phyloP scores from a whole-genome alignment of 2,888 invertebrate species.

The Platynereis dumerilii region DNA sequence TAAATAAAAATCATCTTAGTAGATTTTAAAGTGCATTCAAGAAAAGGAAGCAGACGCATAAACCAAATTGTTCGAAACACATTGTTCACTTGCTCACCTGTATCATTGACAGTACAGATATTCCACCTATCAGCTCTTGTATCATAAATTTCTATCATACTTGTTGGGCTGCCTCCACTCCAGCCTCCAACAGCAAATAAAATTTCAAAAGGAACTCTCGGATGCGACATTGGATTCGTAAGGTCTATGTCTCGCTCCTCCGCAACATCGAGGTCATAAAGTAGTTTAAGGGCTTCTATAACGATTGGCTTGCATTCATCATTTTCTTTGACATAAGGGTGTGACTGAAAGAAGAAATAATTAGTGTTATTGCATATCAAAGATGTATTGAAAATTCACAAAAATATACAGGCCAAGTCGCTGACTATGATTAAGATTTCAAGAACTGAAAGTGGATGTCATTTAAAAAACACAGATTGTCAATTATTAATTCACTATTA shows the following conservation, averaged over 20 bases:
- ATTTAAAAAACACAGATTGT: no score
- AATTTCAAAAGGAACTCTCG: conserved; percentile 71
- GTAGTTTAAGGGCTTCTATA: conserved; percentile 87
- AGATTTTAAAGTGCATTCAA: no score
- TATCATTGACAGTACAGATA: conserved; percentile 31
- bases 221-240: conserved; percentile 71
- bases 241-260: conserved; percentile 71
- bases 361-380: neutral
- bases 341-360: conserved; percentile 66
- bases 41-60: no score
- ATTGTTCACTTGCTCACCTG: no score
- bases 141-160: conserved; percentile 65
- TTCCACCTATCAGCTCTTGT: conserved; percentile 62
- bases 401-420: no score
- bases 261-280: conserved; percentile 91
- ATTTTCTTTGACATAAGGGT: conserved; percentile 82
- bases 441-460: no score
- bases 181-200: conserved; percentile 68
- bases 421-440: no score
- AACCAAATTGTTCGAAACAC: no score
- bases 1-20: no score
- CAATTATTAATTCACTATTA: no score
- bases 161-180: conserved; percentile 81
- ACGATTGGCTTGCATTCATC: conserved; percentile 86
- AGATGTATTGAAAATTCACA: no score